phyloP scores from a whole-genome alignment of 1,140 invertebrate species.

The Ridgeia piscesae region DNA sequence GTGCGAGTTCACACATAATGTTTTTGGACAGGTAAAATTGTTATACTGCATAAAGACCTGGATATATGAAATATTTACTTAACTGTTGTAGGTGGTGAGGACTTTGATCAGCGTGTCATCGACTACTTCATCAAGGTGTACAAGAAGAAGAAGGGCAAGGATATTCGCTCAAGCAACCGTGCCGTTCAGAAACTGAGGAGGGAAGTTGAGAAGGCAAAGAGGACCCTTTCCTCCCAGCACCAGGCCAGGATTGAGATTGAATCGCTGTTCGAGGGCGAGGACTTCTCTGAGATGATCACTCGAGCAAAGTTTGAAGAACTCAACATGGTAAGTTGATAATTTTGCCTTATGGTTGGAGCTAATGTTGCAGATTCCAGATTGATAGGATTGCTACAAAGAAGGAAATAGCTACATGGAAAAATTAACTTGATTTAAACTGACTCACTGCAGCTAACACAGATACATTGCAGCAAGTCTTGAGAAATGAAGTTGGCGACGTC shows the following conservation, averaged over 20 bases:
- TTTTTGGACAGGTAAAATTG: too few species aligned
- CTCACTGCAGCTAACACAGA: neutral
- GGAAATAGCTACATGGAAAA: neutral
- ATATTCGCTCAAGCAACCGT: constrained; percentile 89
- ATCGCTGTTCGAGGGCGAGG: constrained; percentile 97
- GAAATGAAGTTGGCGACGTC: neutral
- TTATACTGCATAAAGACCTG: too few species aligned
- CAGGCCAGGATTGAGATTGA: constrained; percentile 99
- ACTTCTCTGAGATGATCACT: constrained; percentile 98
- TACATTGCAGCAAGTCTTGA: neutral
- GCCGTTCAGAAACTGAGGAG: constrained; percentile 94
- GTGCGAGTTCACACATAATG: too few species aligned
- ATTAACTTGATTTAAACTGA: neutral
- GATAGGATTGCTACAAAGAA: too few species aligned
- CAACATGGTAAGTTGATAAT: constrained; percentile 74
- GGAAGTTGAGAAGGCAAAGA: constrained; percentile 97
- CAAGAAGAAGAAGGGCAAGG: constrained; percentile 99
- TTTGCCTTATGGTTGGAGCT: neutral
- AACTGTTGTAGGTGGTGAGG: constrained; percentile 75
- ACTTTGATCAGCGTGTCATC: constrained; percentile 98
- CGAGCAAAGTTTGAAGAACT: constrained; percentile 99
- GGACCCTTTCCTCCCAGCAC: constrained; percentile 91
- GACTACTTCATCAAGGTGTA: constrained; percentile 98
- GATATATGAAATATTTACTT: constrained; percentile 48
- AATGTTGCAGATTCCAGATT: too few species aligned